Base-by-base conservation (phyloP, 2,113 vertebrate genomes). In the Lethenteron reissneri region DNA sequence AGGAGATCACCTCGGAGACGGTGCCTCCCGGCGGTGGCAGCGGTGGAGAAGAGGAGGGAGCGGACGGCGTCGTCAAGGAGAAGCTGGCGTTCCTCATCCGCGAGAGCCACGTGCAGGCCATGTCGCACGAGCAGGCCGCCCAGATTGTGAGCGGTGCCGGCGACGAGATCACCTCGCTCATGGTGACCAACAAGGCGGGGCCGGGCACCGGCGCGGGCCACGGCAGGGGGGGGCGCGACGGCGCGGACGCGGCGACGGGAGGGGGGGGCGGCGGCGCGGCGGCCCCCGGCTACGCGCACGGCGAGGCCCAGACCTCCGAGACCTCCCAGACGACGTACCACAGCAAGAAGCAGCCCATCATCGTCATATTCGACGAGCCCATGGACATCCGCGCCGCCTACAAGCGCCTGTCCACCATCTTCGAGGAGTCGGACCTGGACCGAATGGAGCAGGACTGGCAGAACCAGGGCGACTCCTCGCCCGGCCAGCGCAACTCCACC, bases 71-170 rank as follows among this genome's bases (percentile, higher is more conserved):
- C 19, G 60, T 56, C 4, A 74, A 71, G 68, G 75, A 76, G 72
- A 76, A 71, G 2, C 12, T 76, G 62, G 68, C 73, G 59, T 71
- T 79, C 68, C 73, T 83, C 71, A 72, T 58, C 6, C 78, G 74
- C 2, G 74, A 82, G 72, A 11, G 57, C 58, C 74, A 77, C 69
- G 75, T 81, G 62, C 73, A 72, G 4, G 74, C 76, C n/a, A 56
- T 81, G 70, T 76, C 79, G 1, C 14, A 74, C 15, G 71, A 14
- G 1, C 69, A 78, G 59, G 71, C 0, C 10, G 74, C 72, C 57
- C 71, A 76, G 14, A 71, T 81, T 3, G 0, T 1, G 2, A 57
- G 70, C 56, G 71, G 13, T 57, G 58, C 2, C 59, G 75, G 58
- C 69, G 73, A 74, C 14, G 71, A 73, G 41, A 58, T 79, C 3